Percentiles rank a stretch among this genome's conserved stretches.
phyloP scores from a whole-genome alignment of 1,140 invertebrate species.

The Drosophila persimilis region DNA sequence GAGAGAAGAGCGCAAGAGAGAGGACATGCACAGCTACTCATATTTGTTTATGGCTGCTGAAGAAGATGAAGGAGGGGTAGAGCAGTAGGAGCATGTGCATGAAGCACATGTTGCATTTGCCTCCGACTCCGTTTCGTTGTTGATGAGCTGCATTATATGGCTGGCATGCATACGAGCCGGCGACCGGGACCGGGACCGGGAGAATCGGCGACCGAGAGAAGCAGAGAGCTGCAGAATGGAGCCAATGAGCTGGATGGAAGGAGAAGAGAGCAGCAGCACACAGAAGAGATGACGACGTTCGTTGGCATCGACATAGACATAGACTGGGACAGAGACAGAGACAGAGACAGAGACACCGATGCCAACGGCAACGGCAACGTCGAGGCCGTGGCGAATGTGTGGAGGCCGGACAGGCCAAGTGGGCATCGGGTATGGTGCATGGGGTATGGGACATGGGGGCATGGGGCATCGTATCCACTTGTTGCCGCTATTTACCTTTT shows the following conservation, averaged over 20 bases:
- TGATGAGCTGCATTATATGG: slow-evolving; percentile 79
- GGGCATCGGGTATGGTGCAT: slow-evolving; percentile 21
- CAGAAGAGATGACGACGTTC: slow-evolving; percentile 48
- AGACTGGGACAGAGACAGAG: slow-evolving; percentile 25
- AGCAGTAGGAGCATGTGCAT: slow-evolving; percentile 31
- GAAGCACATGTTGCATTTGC: slow-evolving; percentile 78
- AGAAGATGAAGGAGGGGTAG: slow-evolving; percentile 31
- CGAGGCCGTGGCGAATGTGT: slow-evolving; percentile 50
- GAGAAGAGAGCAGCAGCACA: slow-evolving; percentile 18
- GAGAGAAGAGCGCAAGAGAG: slow-evolving; percentile 36
- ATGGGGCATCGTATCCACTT: slow-evolving; percentile 69
- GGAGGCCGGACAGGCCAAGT: slow-evolving; percentile 47
- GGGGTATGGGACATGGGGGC: slow-evolving; percentile 40
- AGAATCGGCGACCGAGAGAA: slow-evolving; percentile 6
- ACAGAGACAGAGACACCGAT: slow-evolving; percentile 24
- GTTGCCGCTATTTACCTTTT: slow-evolving; percentile 78
- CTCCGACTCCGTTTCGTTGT: slow-evolving; percentile 59
- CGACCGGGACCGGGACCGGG: slow-evolving; percentile 14
- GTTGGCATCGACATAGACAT: slow-evolving; percentile 46
- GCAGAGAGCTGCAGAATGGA: slow-evolving; percentile 1
- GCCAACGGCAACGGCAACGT: slow-evolving; percentile 16
- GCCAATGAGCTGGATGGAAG: background rate
- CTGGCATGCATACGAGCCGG: slow-evolving; percentile 63
- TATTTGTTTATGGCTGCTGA: slow-evolving; percentile 76
- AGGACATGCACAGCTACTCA: slow-evolving; percentile 61